A percentile compares a stretch with the other conserved stretches of the same genome.
Conservation (phyloP, 2,113 vertebrate genomes). For the Labeo rohita region DNA sequence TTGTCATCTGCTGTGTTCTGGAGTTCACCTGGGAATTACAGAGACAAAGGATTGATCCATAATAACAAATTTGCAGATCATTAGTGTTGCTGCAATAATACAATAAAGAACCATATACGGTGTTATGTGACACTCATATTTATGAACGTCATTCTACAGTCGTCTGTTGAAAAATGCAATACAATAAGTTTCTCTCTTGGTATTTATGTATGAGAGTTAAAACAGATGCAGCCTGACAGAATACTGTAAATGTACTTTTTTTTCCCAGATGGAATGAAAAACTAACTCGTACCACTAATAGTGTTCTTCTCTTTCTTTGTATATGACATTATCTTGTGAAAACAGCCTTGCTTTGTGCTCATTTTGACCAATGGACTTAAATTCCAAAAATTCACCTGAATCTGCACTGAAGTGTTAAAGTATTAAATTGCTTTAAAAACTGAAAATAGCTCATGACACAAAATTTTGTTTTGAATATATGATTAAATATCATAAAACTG, state of each 20-base stretch:
- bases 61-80: neutral
- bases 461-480: neutral
- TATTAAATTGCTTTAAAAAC: neutral
- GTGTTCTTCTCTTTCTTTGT: neutral
- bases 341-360: too few relatives aligned
- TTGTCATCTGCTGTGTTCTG: conserved; percentile 9
- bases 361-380: neutral
- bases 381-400: neutral
- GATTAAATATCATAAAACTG: neutral
- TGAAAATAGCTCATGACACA: neutral
- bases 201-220: neutral
- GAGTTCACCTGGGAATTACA: neutral
- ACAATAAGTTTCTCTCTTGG: neutral
- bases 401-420: neutral
- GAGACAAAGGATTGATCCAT: neutral
- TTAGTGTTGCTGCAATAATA: neutral
- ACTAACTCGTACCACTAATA: neutral
- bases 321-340: neutral
- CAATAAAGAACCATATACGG: neutral
- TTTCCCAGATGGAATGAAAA: neutral
- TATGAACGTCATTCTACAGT: neutral
- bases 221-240: neutral
- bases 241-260: neutral
- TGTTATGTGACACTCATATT: neutral
- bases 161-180: neutral